A percentile compares a stretch with the other conserved stretches of the same genome.
These are phyloP conservation scores for Arctopsyche grandis DNA, from an alignment of 1,140 invertebrate genomes.

Conservation along the genomic window DNA sequence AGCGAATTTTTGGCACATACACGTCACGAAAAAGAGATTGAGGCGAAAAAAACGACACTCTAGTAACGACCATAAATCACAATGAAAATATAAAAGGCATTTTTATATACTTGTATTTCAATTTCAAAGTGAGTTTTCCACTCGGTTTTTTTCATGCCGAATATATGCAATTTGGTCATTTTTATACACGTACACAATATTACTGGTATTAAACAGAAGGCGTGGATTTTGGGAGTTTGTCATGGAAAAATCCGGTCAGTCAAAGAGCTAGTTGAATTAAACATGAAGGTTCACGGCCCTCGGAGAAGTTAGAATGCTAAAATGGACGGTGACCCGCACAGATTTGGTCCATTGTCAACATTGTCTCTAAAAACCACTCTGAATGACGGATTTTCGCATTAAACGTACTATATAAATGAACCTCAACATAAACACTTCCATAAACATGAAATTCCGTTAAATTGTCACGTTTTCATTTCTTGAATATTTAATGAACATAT, in stretches of 20 bases:
- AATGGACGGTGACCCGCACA: not conserved
- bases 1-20: no score
- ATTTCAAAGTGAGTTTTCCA: not conserved
- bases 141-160: not conserved
- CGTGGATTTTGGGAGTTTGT: no score
- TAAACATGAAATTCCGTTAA: not conserved
- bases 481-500: not conserved
- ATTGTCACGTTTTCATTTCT: not conserved
- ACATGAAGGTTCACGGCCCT: slow-evolving; percentile 19
- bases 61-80: no score
- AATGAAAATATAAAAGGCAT: no score
- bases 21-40: no score
- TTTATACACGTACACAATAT: no score
- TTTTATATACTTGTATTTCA: not conserved
- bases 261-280: slow-evolving; percentile 9
- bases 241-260: no score
- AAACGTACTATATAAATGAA: not conserved
- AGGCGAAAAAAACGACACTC: no score
- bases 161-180: no score
- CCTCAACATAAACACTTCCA: not conserved
- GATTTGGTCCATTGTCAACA: slow-evolving; percentile 20
- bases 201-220: no score
- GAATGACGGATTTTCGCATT: slow-evolving; percentile 23
- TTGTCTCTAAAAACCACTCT: not conserved
- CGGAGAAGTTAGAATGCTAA: not conserved